Percentiles rank a stretch among this genome's conserved stretches.
These are phyloP conservation scores for Dromococcyx pavoninus DNA, from an alignment of 2,797 vertebrate species.

Conservation along the genomic window DNA sequence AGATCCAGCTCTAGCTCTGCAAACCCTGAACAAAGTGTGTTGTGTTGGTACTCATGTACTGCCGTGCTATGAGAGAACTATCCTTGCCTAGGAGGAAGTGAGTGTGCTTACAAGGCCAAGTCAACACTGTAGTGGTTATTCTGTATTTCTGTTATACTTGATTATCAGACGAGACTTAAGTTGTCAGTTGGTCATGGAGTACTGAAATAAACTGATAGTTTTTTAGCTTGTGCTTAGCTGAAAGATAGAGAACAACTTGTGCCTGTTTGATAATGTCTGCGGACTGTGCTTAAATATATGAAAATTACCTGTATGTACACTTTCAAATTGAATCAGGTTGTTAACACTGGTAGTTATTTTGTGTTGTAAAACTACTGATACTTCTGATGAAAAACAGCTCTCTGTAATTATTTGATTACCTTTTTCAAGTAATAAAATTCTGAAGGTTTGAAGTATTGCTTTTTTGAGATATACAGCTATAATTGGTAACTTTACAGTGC, in stretches of 20 bases:
- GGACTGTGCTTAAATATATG: neutral
- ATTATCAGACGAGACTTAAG: neutral
- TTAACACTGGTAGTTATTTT: neutral
- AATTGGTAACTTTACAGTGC: neutral
- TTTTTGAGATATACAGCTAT: neutral
- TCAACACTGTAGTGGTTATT: neutral
- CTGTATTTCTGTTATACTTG: neutral
- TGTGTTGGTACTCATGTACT: accelerated
- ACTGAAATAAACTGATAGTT: neutral
- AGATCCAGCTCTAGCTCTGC: neutral
- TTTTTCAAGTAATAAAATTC: neutral
- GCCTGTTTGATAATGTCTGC: neutral
- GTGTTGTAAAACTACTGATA: neutral
- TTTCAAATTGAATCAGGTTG: neutral
- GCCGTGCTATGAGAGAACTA: neutral
- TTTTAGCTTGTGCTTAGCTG: neutral
- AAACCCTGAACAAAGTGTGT: neutral
- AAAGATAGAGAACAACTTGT: neutral
- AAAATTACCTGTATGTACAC: neutral
- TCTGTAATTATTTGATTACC: neutral
- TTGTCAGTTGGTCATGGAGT: neutral
- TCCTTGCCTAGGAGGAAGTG: neutral
- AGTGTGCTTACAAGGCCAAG: neutral
- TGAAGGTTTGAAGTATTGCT: neutral
- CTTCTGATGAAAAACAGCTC: neutral